Conservation (phyloP, 2,797 vertebrate species). For the Scarus forsteni region DNA sequence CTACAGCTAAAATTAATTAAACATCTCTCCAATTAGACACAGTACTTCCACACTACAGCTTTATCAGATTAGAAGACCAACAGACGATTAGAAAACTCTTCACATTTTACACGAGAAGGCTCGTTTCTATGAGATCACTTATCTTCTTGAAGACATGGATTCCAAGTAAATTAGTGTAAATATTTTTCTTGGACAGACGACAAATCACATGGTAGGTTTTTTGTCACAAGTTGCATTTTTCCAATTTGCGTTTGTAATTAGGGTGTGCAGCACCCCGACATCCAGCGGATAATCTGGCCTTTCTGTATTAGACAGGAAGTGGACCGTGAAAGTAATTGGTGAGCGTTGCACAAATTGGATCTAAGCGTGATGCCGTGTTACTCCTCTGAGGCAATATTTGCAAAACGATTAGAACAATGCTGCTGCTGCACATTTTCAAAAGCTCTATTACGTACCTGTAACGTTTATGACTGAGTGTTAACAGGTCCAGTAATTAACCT, state of each 20-base stretch:
- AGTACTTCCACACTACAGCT: constrained; percentile 46
- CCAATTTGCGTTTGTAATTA: constrained; percentile 84
- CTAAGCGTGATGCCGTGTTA: constrained; percentile 80
- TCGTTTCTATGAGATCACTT: constrained; percentile 36
- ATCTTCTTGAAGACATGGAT: constrained; percentile 55
- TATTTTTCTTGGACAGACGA: constrained; percentile 62
- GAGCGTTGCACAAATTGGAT: constrained; percentile 87
- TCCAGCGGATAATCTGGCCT: constrained; percentile 84
- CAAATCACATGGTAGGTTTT: constrained; percentile 63
- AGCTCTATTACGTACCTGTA: constrained; percentile 63
- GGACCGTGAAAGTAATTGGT: constrained; percentile 87
- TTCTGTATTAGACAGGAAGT: constrained; percentile 82
- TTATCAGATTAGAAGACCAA: constrained; percentile 66
- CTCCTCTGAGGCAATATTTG: constrained; percentile 82
- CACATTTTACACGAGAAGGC: constrained; percentile 46
- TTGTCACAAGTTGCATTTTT: constrained; percentile 80
- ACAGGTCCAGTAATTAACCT: constrained; percentile 65
- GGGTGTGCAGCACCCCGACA: constrained; percentile 77
- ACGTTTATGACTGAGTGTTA: constrained; percentile 69
- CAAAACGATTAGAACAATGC: constrained; percentile 81
- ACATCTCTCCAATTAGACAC: constrained; percentile 71
- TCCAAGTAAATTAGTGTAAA: constrained; percentile 67
- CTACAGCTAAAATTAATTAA: constrained; percentile 66
- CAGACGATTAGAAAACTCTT: constrained; percentile 53
- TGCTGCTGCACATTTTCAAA: constrained; percentile 68